Base-by-base conservation (phyloP, 1,140 invertebrate species). In the Daktulosphaira vitifoliae region DNA sequence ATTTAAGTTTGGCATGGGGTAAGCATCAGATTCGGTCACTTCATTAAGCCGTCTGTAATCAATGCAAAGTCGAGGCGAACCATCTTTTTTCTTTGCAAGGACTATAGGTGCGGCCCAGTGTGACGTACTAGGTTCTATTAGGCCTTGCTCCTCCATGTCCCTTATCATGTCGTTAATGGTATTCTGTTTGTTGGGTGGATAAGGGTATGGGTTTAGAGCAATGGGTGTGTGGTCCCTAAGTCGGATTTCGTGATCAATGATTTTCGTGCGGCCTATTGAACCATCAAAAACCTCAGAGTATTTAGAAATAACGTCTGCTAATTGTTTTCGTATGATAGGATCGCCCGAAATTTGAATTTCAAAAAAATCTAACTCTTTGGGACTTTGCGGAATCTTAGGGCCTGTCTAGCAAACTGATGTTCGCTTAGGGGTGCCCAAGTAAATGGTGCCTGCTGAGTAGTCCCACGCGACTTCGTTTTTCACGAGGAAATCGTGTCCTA, bases 401-500 rank as follows among this genome's bases (percentile, higher is more conserved):
- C 23, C 48, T n/a, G 15, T 49, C n/a, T 23, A 49, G 11, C 13
- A 49, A 4, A 15, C 15, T 8, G 23, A n/a, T 1, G 48, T 49
- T 2, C 48, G 13, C 3, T 3, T 49, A 13, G 22, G 22, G 3
- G 22, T 13, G 2, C 46, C 22, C n/a, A 25, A 25, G 20, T 49
- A 15, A 15, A 49, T 49, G 11, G 22, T 49, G 3, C 22, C 13
- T 15, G 46, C 9, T 20, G 22, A 11, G 7, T 49, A 49, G 22
- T 49, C 46, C 22, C 46, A 49, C 13, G 22, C 22, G 22, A 49
- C 22, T 49, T 49, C 46, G 22, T 50, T 50, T 3, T 25, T 2
- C n/a, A 50, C n/a, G 5, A 50, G 15, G 7, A 50, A 50, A 25
- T 50, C 23, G 15, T 50, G 49, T 50, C 49, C 49, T 50, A 26